Percentiles rank a stretch among this genome's conserved stretches.
phyloP scores from a whole-genome alignment of 2,888 invertebrate species.

The Harpalus rubripes region DNA sequence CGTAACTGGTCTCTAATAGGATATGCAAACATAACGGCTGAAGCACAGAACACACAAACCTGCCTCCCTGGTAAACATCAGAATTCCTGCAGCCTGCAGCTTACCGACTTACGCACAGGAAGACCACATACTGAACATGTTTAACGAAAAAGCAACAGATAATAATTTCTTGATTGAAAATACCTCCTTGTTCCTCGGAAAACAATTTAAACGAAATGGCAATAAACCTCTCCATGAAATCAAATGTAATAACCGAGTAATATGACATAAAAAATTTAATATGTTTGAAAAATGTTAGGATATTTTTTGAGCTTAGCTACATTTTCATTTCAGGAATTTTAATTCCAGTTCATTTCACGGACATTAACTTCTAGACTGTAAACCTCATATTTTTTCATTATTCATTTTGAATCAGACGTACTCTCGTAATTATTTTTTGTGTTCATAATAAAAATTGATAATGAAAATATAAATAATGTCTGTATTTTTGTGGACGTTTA shows the following conservation, averaged over 20 bases:
- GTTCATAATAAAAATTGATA: slow-evolving; percentile 33
- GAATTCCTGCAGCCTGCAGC: background rate
- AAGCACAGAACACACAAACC: slow-evolving; percentile 36
- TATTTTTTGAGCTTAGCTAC: slow-evolving; percentile 17
- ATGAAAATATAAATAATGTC: slow-evolving; percentile 42
- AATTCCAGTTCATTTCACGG: slow-evolving; percentile 22
- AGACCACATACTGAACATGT: background rate
- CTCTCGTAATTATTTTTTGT: slow-evolving; percentile 38
- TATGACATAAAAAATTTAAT: background rate
- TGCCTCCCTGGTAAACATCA: background rate
- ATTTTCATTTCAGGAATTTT: slow-evolving; percentile 39
- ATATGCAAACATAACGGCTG: slow-evolving; percentile 53
- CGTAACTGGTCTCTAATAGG: slow-evolving; percentile 57
- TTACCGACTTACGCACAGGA: background rate
- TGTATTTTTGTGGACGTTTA: slow-evolving; percentile 24
- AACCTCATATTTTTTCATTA: slow-evolving; percentile 45
- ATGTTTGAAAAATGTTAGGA: slow-evolving; percentile 3
- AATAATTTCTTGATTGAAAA: slow-evolving; percentile 1
- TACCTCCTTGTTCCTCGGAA: background rate
- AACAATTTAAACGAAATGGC: background rate
- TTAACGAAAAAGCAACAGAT: background rate
- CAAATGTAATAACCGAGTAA: background rate
- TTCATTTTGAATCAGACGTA: slow-evolving; percentile 13
- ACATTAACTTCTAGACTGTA: slow-evolving; percentile 23
- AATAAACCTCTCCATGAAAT: background rate